A percentile compares a stretch with the other conserved stretches of the same genome.
Evolutionary conservation across 2,888 invertebrate species (phyloP).

Genomic region (Cyrtodaria siliqua): DNA sequence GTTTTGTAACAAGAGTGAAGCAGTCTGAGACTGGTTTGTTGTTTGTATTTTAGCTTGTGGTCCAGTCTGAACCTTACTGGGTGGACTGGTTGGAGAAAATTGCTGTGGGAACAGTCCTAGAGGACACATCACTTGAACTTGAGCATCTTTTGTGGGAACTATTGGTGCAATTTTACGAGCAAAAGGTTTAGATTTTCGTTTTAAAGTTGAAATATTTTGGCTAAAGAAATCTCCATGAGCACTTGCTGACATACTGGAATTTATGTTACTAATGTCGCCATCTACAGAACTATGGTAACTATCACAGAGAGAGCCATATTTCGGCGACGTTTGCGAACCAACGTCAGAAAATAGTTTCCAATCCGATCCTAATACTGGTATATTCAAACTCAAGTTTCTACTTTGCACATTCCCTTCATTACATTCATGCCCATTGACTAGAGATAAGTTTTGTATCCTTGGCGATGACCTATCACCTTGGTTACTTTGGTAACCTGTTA

Average conservation of each 20-base stretch:
- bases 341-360: constrained; percentile 60
- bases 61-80: constrained; percentile 13
- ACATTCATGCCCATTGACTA: constrained; percentile 51
- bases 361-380: constrained; percentile 57
- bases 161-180: constrained; percentile 64
- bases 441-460: constrained; percentile 31
- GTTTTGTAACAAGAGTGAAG: constrained; percentile 21
- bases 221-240: constrained; percentile 41
- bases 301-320: constrained; percentile 59
- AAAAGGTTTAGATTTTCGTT: constrained; percentile 62
- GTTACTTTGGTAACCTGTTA: constrained; percentile 65
- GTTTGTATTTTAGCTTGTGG: constrained; percentile 15
- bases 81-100: constrained; percentile 33
- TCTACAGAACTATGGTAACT: constrained; percentile 48
- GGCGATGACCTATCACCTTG: constrained; percentile 32
- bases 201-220: constrained; percentile 38
- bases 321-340: constrained; percentile 65
- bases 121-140: constrained; percentile 72
- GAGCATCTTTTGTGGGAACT: constrained; percentile 65
- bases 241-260: constrained; percentile 42
- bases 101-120: constrained; percentile 48
- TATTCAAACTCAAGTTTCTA: constrained; percentile 54
- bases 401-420: constrained; percentile 39
- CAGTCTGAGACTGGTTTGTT: constrained; percentile 38
- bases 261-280: constrained; percentile 20